Conservation (phyloP, 2,113 vertebrate species). For the Pseudorhombus dupliciocellatus region DNA sequence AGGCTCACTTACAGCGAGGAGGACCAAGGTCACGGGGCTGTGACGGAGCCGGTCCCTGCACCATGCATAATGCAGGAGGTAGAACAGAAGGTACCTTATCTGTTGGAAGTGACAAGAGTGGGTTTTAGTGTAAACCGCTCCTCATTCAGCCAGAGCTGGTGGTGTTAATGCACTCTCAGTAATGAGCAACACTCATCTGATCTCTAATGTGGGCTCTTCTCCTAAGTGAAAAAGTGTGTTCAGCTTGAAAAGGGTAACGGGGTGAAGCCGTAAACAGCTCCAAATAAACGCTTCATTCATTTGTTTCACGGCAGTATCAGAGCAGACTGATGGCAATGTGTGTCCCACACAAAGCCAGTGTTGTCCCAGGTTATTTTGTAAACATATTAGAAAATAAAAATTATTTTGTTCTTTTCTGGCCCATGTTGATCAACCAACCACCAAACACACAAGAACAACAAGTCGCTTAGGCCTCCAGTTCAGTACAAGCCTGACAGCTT, state of each 20-base stretch:
- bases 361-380: no score
- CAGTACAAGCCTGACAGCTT: no score
- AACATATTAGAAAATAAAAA: no score
- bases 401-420: no score
- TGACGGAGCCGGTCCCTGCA: conserved; percentile 32
- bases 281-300: not conserved
- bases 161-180: conserved; percentile 34
- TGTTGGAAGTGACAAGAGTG: conserved; percentile 33
- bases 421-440: no score
- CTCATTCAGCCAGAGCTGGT: not conserved
- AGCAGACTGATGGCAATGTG: not conserved
- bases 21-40: conserved; percentile 40
- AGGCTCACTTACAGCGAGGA: conserved; percentile 6
- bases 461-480: no score
- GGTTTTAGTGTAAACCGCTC: not conserved
- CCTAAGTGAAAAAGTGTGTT: conserved; percentile 44
- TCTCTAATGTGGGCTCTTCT: not conserved
- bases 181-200: conserved; percentile 30
- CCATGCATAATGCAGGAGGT: conserved; percentile 52
- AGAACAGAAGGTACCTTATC: not conserved
- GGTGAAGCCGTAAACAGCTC: not conserved
- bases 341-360: no score
- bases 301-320: not conserved
- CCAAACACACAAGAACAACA: no score
- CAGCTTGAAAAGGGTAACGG: not conserved